Evolutionary conservation across 2,888 invertebrate species (phyloP), one percentile per base, ranked within the genome.

Genomic region (Andrena trimmerana): DNA sequence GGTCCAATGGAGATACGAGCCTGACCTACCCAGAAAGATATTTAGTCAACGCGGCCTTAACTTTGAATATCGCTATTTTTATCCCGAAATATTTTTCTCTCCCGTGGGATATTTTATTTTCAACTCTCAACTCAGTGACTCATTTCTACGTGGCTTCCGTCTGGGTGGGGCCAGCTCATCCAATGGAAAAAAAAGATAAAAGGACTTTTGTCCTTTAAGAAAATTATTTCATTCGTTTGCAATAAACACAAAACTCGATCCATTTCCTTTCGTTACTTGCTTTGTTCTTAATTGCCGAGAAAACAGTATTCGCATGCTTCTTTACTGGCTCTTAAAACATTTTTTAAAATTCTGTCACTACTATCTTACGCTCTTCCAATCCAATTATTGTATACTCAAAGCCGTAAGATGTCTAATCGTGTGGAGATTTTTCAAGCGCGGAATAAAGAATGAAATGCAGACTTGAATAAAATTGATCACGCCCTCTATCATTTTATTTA

Each of bases 71-170:
- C 27, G 33, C 57, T 66, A 65, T 24, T 71, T 80, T 66, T 50
- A 29, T 54, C 36, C 57, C 8, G 4, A 80, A 78, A 81, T 62
- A 42, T 67, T 62, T 52, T 71, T 71, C 31, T 72, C 33, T 68
- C 31, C n/a, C 20, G 50, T n/a, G 62, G 31, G 67, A 81, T n/a
- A 81, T 68, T 81, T 81, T 81, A 81, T 81, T 81, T 81, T 81
- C 73, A 81, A 67, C 81, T 73, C 81, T 63, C 67, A 63, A 81
- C 62, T 73, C 36, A 20, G 54, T 83, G 83, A 83, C 68, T 83
- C 83, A 83, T 69, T 78, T 83, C 73, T 78, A 78, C 83, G 83
- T 78, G 81, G 83, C 78, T 83, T 83, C 83, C 78, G 83, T 60
- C 78, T 83, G 83, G 83, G 83, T 83, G 83, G 83, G 83, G 83